Percentiles rank a stretch among this genome's conserved stretches.
phyloP scores from a whole-genome alignment of 2,888 invertebrate species.

The Arctia plantaginis region DNA sequence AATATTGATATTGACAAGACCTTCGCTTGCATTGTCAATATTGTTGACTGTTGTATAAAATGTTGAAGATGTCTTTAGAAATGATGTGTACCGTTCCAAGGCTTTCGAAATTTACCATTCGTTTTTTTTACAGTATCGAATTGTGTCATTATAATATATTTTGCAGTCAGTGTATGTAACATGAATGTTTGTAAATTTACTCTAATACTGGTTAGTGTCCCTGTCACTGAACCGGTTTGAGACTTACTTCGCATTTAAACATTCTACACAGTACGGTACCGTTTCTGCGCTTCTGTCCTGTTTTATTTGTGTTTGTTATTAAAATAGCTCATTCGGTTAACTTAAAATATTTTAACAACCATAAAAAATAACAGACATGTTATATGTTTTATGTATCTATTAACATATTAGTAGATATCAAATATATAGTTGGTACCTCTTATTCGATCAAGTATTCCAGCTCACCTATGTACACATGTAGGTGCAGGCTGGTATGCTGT shows the following conservation, averaged over 20 bases:
- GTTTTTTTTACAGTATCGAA: slow-evolving; percentile 74
- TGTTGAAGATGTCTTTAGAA: slow-evolving; percentile 39
- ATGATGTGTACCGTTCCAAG: slow-evolving; percentile 56
- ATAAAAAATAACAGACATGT: no score
- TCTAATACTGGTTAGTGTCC: slow-evolving; percentile 73
- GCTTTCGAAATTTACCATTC: slow-evolving; percentile 71
- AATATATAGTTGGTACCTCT: no score
- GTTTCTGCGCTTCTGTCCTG: slow-evolving; percentile 13
- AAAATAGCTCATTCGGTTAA: neutral
- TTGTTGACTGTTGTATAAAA: neutral
- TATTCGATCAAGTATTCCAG: no score
- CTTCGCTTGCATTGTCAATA: neutral
- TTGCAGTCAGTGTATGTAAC: slow-evolving; percentile 64
- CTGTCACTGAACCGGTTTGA: slow-evolving; percentile 67
- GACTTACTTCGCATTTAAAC: slow-evolving; percentile 43
- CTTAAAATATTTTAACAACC: neutral
- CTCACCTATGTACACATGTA: no score
- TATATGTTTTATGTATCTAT: no score
- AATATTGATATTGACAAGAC: slow-evolving; percentile 1
- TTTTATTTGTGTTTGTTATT: slow-evolving; percentile 4
- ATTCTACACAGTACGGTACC: slow-evolving; percentile 35
- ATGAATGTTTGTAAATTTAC: slow-evolving; percentile 71
- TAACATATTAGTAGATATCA: no score
- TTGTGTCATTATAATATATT: slow-evolving; percentile 73
- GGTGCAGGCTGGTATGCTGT: neutral